A percentile compares a stretch with the other conserved stretches of the same genome.
Evolutionary conservation across 2,888 invertebrate species (phyloP).

Genomic region (Ornithoptera alexandrae): DNA sequence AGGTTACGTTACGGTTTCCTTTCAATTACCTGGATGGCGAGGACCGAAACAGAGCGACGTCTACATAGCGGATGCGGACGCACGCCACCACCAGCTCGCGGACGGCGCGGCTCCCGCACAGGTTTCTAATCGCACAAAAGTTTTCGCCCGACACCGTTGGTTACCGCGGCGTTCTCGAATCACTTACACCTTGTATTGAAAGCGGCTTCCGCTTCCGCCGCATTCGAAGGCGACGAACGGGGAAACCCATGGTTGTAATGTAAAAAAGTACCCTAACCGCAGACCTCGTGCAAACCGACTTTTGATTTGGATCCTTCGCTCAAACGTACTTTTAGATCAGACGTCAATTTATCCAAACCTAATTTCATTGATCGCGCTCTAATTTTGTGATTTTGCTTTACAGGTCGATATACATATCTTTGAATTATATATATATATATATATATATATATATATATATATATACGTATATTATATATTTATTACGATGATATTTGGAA

Average conservation of each 20-base stretch:
- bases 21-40: conserved; percentile 15
- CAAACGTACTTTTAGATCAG: conserved; percentile 65
- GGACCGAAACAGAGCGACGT: neutral
- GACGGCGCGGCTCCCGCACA: no score
- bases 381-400: conserved; percentile 66
- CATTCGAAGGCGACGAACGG: no score
- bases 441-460: conserved; percentile 37
- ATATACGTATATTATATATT: conserved; percentile 46
- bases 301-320: conserved; percentile 58
- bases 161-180: no score
- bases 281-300: conserved; percentile 9
- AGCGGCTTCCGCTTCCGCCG: no score
- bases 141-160: no score
- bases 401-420: conserved; percentile 77
- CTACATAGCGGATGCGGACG: no score
- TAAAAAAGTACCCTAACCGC: conserved; percentile 32
- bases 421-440: conserved; percentile 54
- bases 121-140: no score
- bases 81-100: no score
- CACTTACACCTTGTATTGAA: no score
- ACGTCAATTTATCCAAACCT: conserved; percentile 65
- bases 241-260: no score
- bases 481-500: conserved; percentile 53
- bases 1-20: conserved; percentile 8
- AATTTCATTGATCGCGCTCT: conserved; percentile 52